Percentiles rank a stretch among this genome's conserved stretches.
Conservation (phyloP, 2,113 vertebrate species). For the Labeo rohita region DNA sequence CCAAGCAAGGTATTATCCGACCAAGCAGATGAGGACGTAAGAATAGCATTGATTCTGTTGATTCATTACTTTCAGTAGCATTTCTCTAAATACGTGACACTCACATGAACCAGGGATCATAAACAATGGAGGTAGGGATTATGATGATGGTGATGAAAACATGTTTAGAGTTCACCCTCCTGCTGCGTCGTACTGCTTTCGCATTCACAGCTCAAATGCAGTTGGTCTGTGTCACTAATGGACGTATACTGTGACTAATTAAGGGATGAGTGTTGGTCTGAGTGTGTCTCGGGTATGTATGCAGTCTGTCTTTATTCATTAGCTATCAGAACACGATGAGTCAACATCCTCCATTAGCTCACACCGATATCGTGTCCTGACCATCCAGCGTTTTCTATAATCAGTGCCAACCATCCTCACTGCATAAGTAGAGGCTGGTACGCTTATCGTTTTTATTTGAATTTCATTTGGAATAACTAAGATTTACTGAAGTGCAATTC, state of each 20-base stretch:
- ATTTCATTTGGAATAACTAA: background rate
- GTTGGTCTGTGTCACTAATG: conserved; percentile 17
- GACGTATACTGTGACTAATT: conserved; percentile 23
- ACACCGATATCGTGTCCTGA: background rate
- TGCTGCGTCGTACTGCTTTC: background rate
- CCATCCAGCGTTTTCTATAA: conserved; percentile 14
- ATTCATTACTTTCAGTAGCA: background rate
- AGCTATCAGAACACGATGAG: conserved; percentile 31
- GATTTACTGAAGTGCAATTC: background rate
- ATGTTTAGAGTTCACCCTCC: background rate
- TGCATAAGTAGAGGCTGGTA: background rate
- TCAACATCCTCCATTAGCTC: conserved; percentile 26
- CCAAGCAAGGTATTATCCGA: background rate
- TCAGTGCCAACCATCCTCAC: conserved; percentile 6
- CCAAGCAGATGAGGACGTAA: background rate
- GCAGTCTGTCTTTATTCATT: conserved; percentile 28
- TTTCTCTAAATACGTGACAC: background rate
- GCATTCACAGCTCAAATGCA: background rate
- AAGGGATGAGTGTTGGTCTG: conserved; percentile 38
- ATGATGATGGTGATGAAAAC: background rate
- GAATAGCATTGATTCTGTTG: background rate
- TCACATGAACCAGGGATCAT: background rate
- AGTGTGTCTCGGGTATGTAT: background rate
- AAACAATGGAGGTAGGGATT: background rate
- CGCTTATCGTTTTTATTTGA: background rate